These are phyloP conservation scores for Tetramorium alpestre DNA, from an alignment of 1,140 invertebrate genomes.

Conservation along the genomic window DNA sequence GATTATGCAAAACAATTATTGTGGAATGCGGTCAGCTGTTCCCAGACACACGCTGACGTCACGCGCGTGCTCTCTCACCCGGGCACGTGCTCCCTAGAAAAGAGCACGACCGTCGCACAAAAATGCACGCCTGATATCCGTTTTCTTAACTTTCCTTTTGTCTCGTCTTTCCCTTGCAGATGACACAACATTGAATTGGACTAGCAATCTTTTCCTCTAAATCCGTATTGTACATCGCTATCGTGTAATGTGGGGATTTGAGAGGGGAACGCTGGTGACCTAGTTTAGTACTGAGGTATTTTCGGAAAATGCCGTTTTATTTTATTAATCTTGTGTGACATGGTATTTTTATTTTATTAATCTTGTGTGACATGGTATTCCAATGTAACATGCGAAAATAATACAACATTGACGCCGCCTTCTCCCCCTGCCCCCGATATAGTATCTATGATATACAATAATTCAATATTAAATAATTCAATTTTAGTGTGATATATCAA, in stretches of 20 bases:
- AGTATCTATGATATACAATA: not conserved
- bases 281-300: not conserved
- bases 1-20: conserved; percentile 86
- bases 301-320: conserved; percentile 1
- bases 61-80: conserved; percentile 68
- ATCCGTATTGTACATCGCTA: not conserved
- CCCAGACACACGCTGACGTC: conserved; percentile 82
- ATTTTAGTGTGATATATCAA: not conserved
- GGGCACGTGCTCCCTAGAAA: conserved; percentile 62
- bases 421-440: not conserved
- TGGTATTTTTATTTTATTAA: conserved; percentile 10
- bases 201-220: not conserved
- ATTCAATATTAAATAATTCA: conserved; percentile 8
- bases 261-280: not conserved
- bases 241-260: not conserved
- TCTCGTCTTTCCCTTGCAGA: not conserved
- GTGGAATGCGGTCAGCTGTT: conserved; percentile 85
- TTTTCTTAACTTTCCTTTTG: not conserved
- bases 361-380: not conserved
- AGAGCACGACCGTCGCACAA: conserved; percentile 23
- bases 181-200: not conserved
- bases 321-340: not conserved
- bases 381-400: not conserved
- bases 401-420: not conserved
- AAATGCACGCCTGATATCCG: not conserved